A percentile compares a stretch with the other conserved stretches of the same genome.
Evolutionary conservation across 2,113 vertebrate genomes (phyloP).

Genomic region (Oryzias celebensis): DNA sequence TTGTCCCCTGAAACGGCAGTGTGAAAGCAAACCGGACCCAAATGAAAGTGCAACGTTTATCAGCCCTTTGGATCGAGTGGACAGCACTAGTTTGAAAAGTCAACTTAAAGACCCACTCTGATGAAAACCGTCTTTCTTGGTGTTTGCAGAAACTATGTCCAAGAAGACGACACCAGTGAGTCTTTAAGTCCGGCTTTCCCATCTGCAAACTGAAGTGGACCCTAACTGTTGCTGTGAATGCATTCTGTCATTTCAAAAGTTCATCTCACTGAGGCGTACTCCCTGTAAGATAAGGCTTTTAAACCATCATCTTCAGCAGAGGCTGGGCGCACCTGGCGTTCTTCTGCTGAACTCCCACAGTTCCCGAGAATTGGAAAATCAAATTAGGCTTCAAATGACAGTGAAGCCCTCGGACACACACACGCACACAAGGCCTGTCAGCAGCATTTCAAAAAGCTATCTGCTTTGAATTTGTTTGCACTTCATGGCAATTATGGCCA

Average conservation of each 20-base stretch:
- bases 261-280: conserved; percentile 38
- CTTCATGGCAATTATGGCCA: conserved; percentile 50
- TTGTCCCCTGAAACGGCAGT: too few relatives aligned
- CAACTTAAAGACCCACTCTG: too few relatives aligned
- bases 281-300: conserved; percentile 8
- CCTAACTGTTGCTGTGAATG: too few relatives aligned
- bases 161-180: too few relatives aligned
- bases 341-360: conserved; percentile 35
- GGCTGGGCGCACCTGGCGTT: conserved; percentile 61
- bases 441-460: conserved; percentile 50
- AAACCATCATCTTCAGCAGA: conserved; percentile 40
- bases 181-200: too few relatives aligned
- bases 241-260: conserved; percentile 31
- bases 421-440: conserved; percentile 15
- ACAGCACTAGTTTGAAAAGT: too few relatives aligned
- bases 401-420: conserved; percentile 15
- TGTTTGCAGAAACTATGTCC: too few relatives aligned
- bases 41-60: too few relatives aligned
- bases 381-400: conserved; percentile 62
- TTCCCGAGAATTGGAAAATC: conserved; percentile 53
- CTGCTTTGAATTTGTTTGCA: conserved; percentile 57
- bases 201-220: too few relatives aligned
- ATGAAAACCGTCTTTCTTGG: too few relatives aligned
- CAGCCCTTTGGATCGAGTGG: too few relatives aligned
- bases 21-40: too few relatives aligned